Evolutionary conservation across 2,888 invertebrate genomes (phyloP), one percentile per base, ranked within the genome.

Genomic region (Tethea ocularis): DNA sequence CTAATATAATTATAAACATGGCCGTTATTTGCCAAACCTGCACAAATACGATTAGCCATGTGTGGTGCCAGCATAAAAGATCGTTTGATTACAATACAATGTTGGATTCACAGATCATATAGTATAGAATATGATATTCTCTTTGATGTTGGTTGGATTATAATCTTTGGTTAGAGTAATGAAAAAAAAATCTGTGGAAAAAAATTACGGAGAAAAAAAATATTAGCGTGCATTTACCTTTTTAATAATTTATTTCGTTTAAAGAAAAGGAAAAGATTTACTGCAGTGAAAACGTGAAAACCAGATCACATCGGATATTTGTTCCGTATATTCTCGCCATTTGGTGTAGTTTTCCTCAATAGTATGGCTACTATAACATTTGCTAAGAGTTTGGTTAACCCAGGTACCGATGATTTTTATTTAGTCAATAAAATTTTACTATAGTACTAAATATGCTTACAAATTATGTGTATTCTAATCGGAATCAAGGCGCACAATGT

Each of bases 351-450:
- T 57, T 58, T 52, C 57, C 59, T 59, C 20, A 61, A 79, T 63
- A 72, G 92, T 29, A 33, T 93, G 92, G 87, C 92, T 72, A 89
- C 89, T 62, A 84, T 93, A 81, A 82, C 91, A 57, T 87, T 91
- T 71, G 92, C 91, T 53, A 92, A 90, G 84, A 92, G 86, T 87
- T 89, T 92, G 87, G 91, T 93, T 86, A 92, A 83, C 81, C 92
- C 92, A 86, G 92, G 92, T 93, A 33, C 29, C 33, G 33, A 41
- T 41, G 7, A 17, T 17, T 17, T n/a, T 41, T 41, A 17, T 41
- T 41, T 17, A 7, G 1, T 41, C 1, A 33, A 13, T 33, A 2
- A 1, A 6, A 33, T 33, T 33, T 2, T 13, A 13, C 2, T 33
- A 10, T 7, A 13, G n/a, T 11, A 33, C 33, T 13, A 13, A 4